A percentile compares a stretch with the other conserved stretches of the same genome.
Conservation (phyloP, 2,888 invertebrate species). For the Scaptomyza tumidula region DNA sequence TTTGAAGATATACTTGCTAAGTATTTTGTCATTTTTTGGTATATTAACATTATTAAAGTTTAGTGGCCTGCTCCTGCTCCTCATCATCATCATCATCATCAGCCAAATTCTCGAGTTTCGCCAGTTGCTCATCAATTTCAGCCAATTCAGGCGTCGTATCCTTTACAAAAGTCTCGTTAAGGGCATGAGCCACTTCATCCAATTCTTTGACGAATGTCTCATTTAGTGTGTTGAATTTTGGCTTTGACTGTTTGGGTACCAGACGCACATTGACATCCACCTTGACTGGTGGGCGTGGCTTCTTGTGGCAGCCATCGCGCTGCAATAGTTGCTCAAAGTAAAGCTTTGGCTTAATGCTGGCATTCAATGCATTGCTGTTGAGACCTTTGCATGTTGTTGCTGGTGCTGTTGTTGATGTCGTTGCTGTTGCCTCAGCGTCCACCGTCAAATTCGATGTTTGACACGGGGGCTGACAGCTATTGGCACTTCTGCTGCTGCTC, state of each 20-base stretch:
- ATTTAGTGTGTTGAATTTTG: constrained; percentile 48
- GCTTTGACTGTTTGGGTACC: constrained; percentile 86
- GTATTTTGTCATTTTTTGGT: background rate
- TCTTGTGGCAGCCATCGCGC: constrained; percentile 70
- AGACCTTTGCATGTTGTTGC: constrained; percentile 54
- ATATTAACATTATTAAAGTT: constrained; percentile 67
- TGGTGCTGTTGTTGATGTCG: constrained; percentile 22
- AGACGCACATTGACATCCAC: constrained; percentile 91
- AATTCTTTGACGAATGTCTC: constrained; percentile 69
- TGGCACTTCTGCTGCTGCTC: constrained; percentile 23
- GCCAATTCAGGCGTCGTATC: constrained; percentile 57
- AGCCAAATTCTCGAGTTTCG: constrained; percentile 42
- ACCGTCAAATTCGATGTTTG: constrained; percentile 73
- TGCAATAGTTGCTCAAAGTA: constrained; percentile 76
- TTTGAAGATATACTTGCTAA: constrained; percentile 1
- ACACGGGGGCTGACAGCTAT: constrained; percentile 70
- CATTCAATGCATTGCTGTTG: constrained; percentile 62
- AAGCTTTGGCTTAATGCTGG: constrained; percentile 68
- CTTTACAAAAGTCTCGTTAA: constrained; percentile 70
- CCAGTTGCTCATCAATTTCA: constrained; percentile 61
- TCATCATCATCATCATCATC: constrained; percentile 35
- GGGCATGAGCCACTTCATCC: constrained; percentile 63
- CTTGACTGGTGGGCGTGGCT: constrained; percentile 87
- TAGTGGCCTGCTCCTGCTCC: constrained; percentile 48
- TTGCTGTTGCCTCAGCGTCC: constrained; percentile 58